A percentile compares a stretch with the other conserved stretches of the same genome.
These are phyloP conservation scores for Noctua comes DNA, from an alignment of 2,888 invertebrate genomes.

Conservation along the genomic window DNA sequence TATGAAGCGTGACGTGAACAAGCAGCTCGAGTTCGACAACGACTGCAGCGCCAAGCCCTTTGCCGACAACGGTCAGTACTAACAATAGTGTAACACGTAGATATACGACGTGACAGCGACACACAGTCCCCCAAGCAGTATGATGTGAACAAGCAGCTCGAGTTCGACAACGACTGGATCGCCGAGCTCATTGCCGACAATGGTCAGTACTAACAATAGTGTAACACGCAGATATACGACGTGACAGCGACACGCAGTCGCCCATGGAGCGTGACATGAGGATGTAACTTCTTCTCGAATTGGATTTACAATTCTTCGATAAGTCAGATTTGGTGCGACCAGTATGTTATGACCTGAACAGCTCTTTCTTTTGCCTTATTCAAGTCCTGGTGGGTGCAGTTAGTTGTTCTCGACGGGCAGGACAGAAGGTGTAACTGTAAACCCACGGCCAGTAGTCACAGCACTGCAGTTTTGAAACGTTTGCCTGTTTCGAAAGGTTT, in stretches of 20 bases:
- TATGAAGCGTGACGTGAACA: slow-evolving; percentile 91
- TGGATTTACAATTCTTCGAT: background rate
- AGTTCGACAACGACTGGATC: slow-evolving; percentile 64
- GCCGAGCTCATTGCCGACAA: slow-evolving; percentile 67
- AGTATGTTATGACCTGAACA: background rate
- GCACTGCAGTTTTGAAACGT: background rate
- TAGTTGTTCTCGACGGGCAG: background rate
- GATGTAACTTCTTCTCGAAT: background rate
- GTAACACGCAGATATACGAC: slow-evolving; percentile 93
- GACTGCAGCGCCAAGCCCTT: slow-evolving; percentile 90
- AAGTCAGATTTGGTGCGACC: background rate
- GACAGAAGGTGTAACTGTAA: background rate
- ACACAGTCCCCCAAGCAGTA: slow-evolving; percentile 90
- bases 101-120: slow-evolving; percentile 7
- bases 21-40: slow-evolving; percentile 92
- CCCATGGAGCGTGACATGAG: slow-evolving; percentile 89
- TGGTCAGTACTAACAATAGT: background rate
- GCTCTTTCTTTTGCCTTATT: background rate
- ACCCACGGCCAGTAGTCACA: slow-evolving; percentile 29
- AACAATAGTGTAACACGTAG: slow-evolving; percentile 3
- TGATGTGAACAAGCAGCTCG: slow-evolving; percentile 91
- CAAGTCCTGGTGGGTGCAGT: background rate
- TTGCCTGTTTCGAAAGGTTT: background rate
- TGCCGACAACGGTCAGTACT: slow-evolving; percentile 75
- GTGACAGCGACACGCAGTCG: slow-evolving; percentile 93